Evolutionary conservation across 2,797 vertebrate genomes (phyloP).

Genomic region (Sebastes kiyomatsui): DNA sequence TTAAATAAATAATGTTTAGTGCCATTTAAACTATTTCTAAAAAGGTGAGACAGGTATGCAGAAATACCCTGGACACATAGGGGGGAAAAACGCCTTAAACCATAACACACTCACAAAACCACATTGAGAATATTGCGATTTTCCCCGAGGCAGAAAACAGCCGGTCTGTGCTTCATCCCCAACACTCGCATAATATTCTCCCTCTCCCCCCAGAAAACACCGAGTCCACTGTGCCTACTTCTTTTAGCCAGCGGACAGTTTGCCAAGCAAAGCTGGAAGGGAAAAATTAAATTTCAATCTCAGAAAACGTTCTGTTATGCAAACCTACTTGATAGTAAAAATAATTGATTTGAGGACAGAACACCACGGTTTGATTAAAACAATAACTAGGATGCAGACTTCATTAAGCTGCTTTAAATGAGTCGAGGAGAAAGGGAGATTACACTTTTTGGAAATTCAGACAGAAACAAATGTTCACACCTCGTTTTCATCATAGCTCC

Average conservation of each 20-base stretch:
- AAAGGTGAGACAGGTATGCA: constrained; percentile 8
- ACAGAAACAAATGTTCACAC: background rate
- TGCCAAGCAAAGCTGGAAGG: constrained; percentile 51
- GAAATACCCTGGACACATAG: background rate
- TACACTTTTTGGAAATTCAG: background rate
- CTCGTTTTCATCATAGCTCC: background rate
- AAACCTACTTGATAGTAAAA: constrained; percentile 39
- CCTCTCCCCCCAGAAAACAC: constrained; percentile 30
- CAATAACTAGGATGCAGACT: constrained; percentile 25
- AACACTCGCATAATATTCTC: constrained; percentile 36
- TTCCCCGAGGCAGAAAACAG: constrained; percentile 47
- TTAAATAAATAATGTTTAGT: too few species aligned
- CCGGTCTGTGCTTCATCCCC: constrained; percentile 49
- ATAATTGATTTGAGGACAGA: constrained; percentile 36
- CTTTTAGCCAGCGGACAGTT: constrained; percentile 38
- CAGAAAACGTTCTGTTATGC: constrained; percentile 39
- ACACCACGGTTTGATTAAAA: constrained; percentile 12
- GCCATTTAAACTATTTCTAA: background rate
- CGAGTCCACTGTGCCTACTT: constrained; percentile 17
- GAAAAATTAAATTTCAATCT: constrained; percentile 43
- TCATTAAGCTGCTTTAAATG: constrained; percentile 13
- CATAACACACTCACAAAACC: constrained; percentile 20
- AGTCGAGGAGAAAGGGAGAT: background rate
- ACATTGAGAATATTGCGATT: constrained; percentile 29
- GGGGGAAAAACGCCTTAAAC: background rate